Evolutionary conservation across 2,888 invertebrate genomes (phyloP).

Genomic region (Hypsopygia costalis): DNA sequence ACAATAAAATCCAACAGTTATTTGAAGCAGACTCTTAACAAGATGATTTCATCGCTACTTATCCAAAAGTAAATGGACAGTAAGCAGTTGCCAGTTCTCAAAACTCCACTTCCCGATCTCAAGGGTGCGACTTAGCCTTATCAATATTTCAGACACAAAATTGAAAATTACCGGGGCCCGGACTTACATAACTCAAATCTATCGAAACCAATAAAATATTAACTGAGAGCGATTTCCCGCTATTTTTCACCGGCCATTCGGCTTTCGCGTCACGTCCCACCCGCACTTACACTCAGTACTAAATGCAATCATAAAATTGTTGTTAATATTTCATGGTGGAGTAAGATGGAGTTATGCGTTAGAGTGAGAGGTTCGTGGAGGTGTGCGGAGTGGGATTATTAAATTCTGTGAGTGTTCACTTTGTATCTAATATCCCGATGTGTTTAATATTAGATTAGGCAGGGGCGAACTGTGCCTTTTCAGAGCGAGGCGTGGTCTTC

Average conservation of each 20-base stretch:
- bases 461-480: slow-evolving; percentile 50
- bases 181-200: slow-evolving; percentile 72
- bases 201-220: slow-evolving; percentile 78
- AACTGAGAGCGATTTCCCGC: slow-evolving; percentile 69
- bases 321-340: slow-evolving; percentile 74
- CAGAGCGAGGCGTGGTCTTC: slow-evolving; percentile 49
- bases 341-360: slow-evolving; percentile 29
- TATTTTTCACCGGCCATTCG: slow-evolving; percentile 68
- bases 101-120: too few relatives aligned
- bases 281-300: slow-evolving; percentile 69
- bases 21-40: too few relatives aligned
- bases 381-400: slow-evolving; percentile 69
- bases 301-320: slow-evolving; percentile 80
- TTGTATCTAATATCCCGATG: slow-evolving; percentile 80
- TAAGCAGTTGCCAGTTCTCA: too few relatives aligned
- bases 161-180: slow-evolving; percentile 72
- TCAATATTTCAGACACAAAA: slow-evolving; percentile 77
- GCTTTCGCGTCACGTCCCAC: slow-evolving; percentile 65
- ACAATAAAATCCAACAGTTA: too few relatives aligned
- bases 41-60: too few relatives aligned
- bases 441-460: slow-evolving; percentile 79
- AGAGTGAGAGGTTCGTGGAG: slow-evolving; percentile 34
- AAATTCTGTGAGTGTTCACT: slow-evolving; percentile 79
- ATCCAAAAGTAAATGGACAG: too few relatives aligned
- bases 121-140: slow-evolving; percentile 31